phyloP scores from a whole-genome alignment of 2,113 vertebrate genomes.

The Motacilla tschutschensis region DNA sequence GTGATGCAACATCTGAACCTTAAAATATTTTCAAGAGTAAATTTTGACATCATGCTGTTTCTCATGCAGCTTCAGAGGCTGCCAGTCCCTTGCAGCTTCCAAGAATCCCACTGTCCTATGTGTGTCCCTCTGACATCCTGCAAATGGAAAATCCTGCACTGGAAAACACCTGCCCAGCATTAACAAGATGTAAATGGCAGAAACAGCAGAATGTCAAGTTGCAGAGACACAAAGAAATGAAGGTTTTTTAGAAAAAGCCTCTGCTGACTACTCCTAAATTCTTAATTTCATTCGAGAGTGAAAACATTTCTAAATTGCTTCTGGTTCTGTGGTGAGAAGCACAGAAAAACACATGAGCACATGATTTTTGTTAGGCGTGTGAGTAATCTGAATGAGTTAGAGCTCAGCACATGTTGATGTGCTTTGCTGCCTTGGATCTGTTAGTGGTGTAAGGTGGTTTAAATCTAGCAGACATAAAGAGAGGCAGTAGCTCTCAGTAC shows the following conservation, averaged over 20 bases:
- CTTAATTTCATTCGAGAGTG: slow-evolving; percentile 54
- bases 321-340: slow-evolving; percentile 17
- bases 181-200: slow-evolving; percentile 73
- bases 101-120: slow-evolving; percentile 66
- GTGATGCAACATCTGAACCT: slow-evolving; percentile 49
- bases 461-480: slow-evolving; percentile 41
- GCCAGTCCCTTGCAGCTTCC: slow-evolving; percentile 58
- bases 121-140: slow-evolving; percentile 73
- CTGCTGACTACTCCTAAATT: slow-evolving; percentile 51
- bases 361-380: slow-evolving; percentile 2
- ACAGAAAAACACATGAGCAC: slow-evolving; percentile 9
- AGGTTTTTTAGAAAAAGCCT: slow-evolving; percentile 39
- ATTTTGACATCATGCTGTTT: slow-evolving; percentile 4
- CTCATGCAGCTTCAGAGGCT: slow-evolving; percentile 32
- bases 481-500: slow-evolving; percentile 3
- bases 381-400: slow-evolving; percentile 31
- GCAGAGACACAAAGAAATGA: slow-evolving; percentile 57
- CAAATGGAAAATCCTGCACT: slow-evolving; percentile 71
- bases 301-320: slow-evolving; percentile 47
- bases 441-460: slow-evolving; percentile 15
- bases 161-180: slow-evolving; percentile 76
- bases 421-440: slow-evolving; percentile 38
- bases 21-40: slow-evolving; percentile 42
- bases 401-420: slow-evolving; percentile 13
- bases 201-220: slow-evolving; percentile 65